Percentiles rank a stretch among this genome's conserved stretches.
Evolutionary conservation across 1,140 invertebrate genomes (phyloP).

Genomic region (Pseudachorutes palmiensis): DNA sequence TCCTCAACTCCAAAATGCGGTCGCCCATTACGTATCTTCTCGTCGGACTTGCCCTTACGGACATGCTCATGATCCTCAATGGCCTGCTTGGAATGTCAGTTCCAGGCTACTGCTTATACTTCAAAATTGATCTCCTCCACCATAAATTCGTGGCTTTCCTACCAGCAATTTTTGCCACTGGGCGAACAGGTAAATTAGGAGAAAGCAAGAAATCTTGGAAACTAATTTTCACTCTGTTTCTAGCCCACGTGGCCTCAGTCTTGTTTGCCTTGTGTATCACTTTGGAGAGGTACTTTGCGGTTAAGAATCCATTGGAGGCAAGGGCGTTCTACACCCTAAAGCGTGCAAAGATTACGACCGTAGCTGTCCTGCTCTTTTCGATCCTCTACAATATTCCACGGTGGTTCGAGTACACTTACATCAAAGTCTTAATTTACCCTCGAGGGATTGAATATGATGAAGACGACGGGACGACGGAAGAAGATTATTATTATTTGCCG

Average conservation of each 20-base stretch:
- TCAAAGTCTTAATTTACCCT: background rate
- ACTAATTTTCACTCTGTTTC: background rate
- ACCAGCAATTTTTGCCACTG: background rate
- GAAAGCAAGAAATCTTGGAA: too few species aligned
- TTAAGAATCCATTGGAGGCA: slow-evolving; percentile 83
- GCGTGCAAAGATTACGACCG: slow-evolving; percentile 71
- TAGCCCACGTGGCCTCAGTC: slow-evolving; percentile 69
- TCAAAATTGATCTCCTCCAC: slow-evolving; percentile 7
- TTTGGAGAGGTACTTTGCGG: slow-evolving; percentile 88
- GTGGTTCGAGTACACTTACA: slow-evolving; percentile 45
- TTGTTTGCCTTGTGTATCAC: slow-evolving; percentile 92
- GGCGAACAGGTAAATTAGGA: slow-evolving; percentile 10
- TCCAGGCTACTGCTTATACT: slow-evolving; percentile 2
- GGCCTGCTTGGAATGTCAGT: background rate
- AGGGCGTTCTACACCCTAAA: slow-evolving; percentile 81
- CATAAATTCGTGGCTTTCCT: slow-evolving; percentile 1
- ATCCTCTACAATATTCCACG: slow-evolving; percentile 76
- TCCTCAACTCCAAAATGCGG: slow-evolving; percentile 12
- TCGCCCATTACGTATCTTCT: slow-evolving; percentile 18
- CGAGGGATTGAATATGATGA: background rate
- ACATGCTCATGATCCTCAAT: slow-evolving; percentile 8
- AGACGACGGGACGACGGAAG: slow-evolving; percentile 45
- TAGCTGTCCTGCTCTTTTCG: slow-evolving; percentile 68
- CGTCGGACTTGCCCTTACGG: slow-evolving; percentile 11
- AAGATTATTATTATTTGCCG: slow-evolving; percentile 3